These are phyloP conservation scores for Eonycteris spelaea DNA, from an alignment of 2,113 vertebrate genomes.

Conservation along the genomic window DNA sequence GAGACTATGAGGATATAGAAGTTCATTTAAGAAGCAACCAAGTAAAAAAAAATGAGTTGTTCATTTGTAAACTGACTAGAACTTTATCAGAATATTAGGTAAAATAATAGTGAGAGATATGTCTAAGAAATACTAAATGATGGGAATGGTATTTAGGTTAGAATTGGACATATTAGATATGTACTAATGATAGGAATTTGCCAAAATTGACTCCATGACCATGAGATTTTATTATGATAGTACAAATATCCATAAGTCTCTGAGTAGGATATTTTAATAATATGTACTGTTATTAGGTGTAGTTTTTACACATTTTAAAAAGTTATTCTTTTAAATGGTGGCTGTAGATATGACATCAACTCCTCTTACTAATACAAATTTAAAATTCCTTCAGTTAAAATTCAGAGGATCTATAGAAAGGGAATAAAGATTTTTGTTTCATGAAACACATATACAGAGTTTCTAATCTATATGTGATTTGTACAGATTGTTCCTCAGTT, in stretches of 20 bases:
- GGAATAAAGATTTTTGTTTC: neutral
- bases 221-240: neutral
- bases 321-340: neutral
- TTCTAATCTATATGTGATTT: neutral
- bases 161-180: neutral
- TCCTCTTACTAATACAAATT: neutral
- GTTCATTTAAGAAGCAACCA: neutral
- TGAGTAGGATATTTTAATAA: neutral
- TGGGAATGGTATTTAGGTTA: neutral
- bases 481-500: neutral
- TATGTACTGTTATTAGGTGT: neutral
- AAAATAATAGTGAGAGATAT: neutral
- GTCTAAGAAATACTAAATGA: neutral
- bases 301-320: neutral
- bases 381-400: slow-evolving; percentile 29
- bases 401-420: neutral
- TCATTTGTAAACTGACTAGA: neutral
- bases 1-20: neutral
- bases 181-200: neutral
- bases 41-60: neutral
- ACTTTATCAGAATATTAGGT: neutral
- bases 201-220: neutral
- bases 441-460: neutral
- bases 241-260: neutral
- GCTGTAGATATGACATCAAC: neutral